Evolutionary conservation across 2,113 vertebrate species (phyloP).

Genomic region (Heliornis fulica): DNA sequence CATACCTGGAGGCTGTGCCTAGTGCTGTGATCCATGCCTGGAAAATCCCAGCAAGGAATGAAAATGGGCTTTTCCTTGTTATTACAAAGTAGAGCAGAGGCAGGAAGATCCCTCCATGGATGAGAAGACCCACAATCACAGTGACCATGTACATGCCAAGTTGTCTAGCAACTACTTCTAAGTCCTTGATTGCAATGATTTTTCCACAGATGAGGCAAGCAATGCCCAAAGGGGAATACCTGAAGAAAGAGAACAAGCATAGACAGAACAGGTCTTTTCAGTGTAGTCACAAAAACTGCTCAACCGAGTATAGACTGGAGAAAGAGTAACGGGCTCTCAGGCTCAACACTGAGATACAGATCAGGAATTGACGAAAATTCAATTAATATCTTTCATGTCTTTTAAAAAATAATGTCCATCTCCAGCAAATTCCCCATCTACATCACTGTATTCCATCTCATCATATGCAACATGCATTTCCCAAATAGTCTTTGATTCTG

Average conservation of each 20-base stretch:
- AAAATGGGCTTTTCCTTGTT: conserved; percentile 96
- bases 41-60: conserved; percentile 96
- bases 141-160: conserved; percentile 99
- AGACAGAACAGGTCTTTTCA: neutral
- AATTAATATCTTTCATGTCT: neutral
- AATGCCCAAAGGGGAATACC: conserved; percentile 98
- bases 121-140: conserved; percentile 94
- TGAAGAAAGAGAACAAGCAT: conserved; percentile 58
- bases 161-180: conserved; percentile 94
- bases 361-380: neutral
- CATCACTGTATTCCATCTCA: neutral
- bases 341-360: neutral
- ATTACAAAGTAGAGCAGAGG: conserved; percentile 94
- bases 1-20: conserved; percentile 96
- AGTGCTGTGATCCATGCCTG: conserved; percentile 99
- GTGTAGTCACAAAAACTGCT: neutral
- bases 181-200: conserved; percentile 97
- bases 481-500: neutral
- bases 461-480: neutral
- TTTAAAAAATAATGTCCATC: neutral
- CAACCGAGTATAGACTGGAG: neutral
- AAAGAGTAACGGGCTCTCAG: neutral
- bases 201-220: conserved; percentile 98
- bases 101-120: conserved; percentile 96
- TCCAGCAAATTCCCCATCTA: neutral